These are phyloP conservation scores for Lasiurus borealis DNA, from an alignment of 2,113 vertebrate genomes.

Conservation along the genomic window DNA sequence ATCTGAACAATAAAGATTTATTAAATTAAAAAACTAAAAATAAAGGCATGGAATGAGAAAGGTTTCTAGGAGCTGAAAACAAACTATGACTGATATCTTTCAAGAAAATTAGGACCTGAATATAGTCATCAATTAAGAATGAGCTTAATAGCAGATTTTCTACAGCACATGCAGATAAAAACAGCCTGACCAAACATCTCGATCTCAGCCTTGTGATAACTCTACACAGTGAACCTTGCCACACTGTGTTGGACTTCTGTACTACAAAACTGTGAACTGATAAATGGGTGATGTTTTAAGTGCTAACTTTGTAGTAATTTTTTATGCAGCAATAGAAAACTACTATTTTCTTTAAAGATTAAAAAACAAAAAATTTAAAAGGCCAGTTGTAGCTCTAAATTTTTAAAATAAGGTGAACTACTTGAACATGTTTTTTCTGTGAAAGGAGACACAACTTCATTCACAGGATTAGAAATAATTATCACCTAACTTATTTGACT, in stretches of 20 bases:
- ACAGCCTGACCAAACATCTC: not conserved
- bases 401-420: conserved; percentile 24
- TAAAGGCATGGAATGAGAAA: not conserved
- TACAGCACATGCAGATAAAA: conserved; percentile 6
- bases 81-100: not conserved
- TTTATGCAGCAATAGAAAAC: not conserved
- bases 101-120: conserved; percentile 6
- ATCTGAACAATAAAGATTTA: too few species aligned
- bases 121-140: conserved; percentile 20
- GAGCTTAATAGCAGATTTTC: not conserved
- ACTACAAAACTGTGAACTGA: conserved; percentile 13
- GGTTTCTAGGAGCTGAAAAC: not conserved
- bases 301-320: not conserved
- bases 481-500: not conserved
- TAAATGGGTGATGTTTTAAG: not conserved
- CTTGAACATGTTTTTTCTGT: not conserved
- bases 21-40: not conserved
- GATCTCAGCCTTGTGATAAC: not conserved
- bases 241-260: not conserved
- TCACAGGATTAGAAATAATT: conserved; percentile 35
- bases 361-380: not conserved
- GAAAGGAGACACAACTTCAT: not conserved
- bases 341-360: not conserved
- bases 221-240: not conserved
- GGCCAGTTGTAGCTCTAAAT: not conserved